phyloP scores from a whole-genome alignment of 2,888 invertebrate genomes.

The Alitta virens region DNA sequence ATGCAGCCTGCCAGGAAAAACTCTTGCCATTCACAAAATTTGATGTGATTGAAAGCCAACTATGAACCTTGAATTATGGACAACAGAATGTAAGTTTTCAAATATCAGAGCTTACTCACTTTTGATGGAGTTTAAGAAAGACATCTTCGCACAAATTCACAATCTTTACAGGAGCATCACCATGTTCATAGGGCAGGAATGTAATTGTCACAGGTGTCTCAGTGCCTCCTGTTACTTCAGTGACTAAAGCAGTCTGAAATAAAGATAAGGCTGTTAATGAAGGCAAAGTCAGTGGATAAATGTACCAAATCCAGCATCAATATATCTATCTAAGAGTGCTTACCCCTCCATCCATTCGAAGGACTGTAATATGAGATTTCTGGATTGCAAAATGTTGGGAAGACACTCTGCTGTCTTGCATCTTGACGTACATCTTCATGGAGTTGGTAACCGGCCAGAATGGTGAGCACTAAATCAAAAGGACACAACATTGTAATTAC shows the following conservation, averaged over 20 bases:
- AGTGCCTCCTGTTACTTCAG: conserved; percentile 73
- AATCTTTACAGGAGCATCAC: conserved; percentile 57
- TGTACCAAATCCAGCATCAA: too few relatives aligned
- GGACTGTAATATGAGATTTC: conserved; percentile 69
- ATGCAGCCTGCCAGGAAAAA: too few relatives aligned
- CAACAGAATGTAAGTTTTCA: neutral
- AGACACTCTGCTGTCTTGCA: conserved; percentile 71
- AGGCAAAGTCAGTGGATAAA: too few relatives aligned
- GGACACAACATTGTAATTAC: too few relatives aligned
- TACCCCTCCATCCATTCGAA: conserved; percentile 82
- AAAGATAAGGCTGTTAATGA: neutral
- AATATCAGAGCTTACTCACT: conserved; percentile 40
- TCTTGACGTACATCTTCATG: conserved; percentile 78
- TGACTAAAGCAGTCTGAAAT: conserved; percentile 58
- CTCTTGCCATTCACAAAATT: too few relatives aligned
- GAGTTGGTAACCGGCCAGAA: conserved; percentile 82
- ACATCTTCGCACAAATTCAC: conserved; percentile 71
- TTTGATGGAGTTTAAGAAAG: conserved; percentile 76
- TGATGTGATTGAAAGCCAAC: too few relatives aligned
- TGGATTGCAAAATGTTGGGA: conserved; percentile 78
- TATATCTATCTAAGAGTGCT: conserved; percentile 37
- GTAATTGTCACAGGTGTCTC: conserved; percentile 68
- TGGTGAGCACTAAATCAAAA: conserved; percentile 62
- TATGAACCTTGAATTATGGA: too few relatives aligned
- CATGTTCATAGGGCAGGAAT: conserved; percentile 53